These are phyloP conservation scores for Triops longicaudatus DNA, from an alignment of 1,140 invertebrate genomes.

Conservation along the genomic window DNA sequence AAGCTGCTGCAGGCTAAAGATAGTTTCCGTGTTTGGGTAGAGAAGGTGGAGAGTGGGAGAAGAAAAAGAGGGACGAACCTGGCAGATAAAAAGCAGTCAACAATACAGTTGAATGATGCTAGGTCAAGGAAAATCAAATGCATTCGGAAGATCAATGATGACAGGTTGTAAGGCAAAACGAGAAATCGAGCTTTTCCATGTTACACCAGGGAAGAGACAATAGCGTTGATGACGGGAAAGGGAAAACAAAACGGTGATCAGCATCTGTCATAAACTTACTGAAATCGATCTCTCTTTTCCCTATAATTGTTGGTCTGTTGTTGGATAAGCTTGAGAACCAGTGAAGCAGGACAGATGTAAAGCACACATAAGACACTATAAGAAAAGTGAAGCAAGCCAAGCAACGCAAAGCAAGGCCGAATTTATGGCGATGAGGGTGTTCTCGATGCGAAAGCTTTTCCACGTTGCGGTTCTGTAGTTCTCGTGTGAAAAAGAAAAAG, in stretches of 20 bases:
- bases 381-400: no score
- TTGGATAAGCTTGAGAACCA: not conserved
- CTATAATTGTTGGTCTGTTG: not conserved
- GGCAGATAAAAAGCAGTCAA: not conserved
- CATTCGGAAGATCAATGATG: not conserved
- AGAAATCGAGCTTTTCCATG: not conserved
- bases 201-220: not conserved
- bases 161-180: not conserved
- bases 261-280: not conserved
- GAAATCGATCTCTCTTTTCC: not conserved
- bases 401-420: not conserved
- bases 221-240: not conserved
- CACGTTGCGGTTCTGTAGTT: not conserved
- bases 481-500: not conserved
- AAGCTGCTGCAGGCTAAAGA: not conserved
- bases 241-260: not conserved
- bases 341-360: not conserved
- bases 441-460: not conserved
- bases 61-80: not conserved
- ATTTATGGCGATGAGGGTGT: not conserved
- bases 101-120: not conserved
- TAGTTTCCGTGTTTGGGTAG: not conserved
- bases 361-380: not conserved
- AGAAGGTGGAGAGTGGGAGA: no score
- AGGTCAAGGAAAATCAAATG: not conserved